Base-by-base conservation (phyloP, 2,888 invertebrate genomes). In the Cephus sareptanus region DNA sequence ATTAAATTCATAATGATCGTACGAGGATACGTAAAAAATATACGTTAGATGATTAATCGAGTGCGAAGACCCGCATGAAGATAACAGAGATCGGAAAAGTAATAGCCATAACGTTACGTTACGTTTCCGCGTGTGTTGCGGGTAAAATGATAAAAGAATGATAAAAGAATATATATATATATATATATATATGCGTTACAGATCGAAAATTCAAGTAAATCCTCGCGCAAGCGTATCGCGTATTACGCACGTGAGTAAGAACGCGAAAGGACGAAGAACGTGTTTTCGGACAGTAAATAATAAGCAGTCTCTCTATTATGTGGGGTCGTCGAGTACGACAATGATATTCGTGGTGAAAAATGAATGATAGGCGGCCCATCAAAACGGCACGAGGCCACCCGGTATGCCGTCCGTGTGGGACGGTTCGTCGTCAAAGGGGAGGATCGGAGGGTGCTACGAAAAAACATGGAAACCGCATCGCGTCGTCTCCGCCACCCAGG, bases 381-480 rank as follows among this genome's bases (percentile, higher is more conserved):
- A 88, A 89, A 88, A 85, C 87, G 89, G 87, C 90, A 90, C 90
- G 89, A 89, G 89, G 86, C 89, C 85, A 83, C 86, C 85, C 87
- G 88, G 86, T 85, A 84, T 81, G 85, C 80, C 80, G 79, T 86
- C 40, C 68, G 73, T 76, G 74, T 76, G 78, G 78, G 81, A 81
- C 80, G 78, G 80, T 76, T 56, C 56, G 56, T 56, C 56, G 79
- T 40, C 80, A 84, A 81, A 75, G 83, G 79, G 71, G 79, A 82
- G 77, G 74, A 78, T 75, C 78, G 73, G 75, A 79, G 77, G 85
- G 88, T 80, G 87, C 89, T 89, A 89, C 87, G 86, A 92, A 92
- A 92, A 88, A 91, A 92, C 92, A 92, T 90, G 92, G 89, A 92
- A 92, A 92, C 90, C 92, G 90, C 92, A 92, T 92, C 91, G 90